A percentile compares a stretch with the other conserved stretches of the same genome.
These are phyloP conservation scores for Hafferia zeledoni DNA, from an alignment of 2,797 vertebrate species.

Conservation along the genomic window DNA sequence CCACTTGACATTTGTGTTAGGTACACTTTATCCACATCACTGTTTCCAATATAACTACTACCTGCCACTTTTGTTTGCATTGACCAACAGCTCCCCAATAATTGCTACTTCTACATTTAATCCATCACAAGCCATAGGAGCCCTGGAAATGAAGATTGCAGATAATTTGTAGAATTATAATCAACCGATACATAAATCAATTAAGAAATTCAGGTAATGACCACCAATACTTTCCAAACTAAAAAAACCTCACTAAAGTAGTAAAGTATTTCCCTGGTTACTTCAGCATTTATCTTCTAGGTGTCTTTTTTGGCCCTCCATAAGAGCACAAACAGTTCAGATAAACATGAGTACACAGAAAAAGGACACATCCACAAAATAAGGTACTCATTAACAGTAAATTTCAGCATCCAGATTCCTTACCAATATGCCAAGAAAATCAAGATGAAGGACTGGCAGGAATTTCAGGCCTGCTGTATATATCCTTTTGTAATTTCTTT, in stretches of 20 bases:
- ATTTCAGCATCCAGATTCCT: slow-evolving; percentile 20
- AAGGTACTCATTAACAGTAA: slow-evolving; percentile 48
- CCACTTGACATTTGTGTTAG: neutral
- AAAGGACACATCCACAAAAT: slow-evolving; percentile 15
- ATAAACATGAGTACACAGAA: neutral
- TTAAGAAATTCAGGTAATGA: neutral
- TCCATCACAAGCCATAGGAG: neutral
- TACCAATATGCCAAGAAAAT: slow-evolving; percentile 51
- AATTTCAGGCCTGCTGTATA: slow-evolving; percentile 35
- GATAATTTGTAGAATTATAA: neutral
- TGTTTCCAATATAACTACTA: neutral
- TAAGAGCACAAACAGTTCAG: slow-evolving; percentile 9
- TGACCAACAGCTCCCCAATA: neutral
- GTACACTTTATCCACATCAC: neutral
- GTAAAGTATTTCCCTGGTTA: neutral
- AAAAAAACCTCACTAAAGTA: neutral
- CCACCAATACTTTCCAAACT: neutral
- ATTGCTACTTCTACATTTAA: neutral
- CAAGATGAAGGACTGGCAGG: slow-evolving; percentile 58
- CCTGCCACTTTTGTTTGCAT: neutral
- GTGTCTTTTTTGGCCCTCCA: slow-evolving; percentile 17
- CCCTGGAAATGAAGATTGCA: neutral
- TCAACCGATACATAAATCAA: neutral
- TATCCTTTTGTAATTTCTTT: slow-evolving; percentile 56
- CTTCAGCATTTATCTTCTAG: neutral